These are phyloP conservation scores for Danio choprae DNA, from an alignment of 2,797 vertebrate genomes.

Conservation along the genomic window DNA sequence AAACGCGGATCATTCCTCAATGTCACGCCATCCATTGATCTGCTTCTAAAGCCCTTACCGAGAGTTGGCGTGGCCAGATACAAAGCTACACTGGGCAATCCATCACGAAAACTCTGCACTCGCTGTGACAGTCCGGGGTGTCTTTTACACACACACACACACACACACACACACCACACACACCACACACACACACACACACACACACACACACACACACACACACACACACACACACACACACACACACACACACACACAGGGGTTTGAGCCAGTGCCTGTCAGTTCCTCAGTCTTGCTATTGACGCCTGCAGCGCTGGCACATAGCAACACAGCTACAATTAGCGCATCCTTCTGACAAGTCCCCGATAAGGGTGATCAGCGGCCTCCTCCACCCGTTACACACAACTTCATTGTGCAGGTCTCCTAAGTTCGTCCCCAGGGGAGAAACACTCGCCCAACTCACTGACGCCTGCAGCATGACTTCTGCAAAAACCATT, in stretches of 20 bases:
- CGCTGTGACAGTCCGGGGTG: constrained; percentile 75
- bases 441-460: neutral
- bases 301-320: constrained; percentile 52
- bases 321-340: constrained; percentile 53
- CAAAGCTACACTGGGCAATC: constrained; percentile 83
- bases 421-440: constrained; percentile 9
- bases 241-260: constrained; percentile 34
- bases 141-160: constrained; percentile 26
- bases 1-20: constrained; percentile 82
- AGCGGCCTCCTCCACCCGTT: constrained; percentile 12
- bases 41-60: constrained; percentile 80
- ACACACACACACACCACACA: constrained; percentile 41
- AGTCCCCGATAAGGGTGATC: constrained; percentile 55
- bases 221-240: constrained; percentile 23
- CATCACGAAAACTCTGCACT: constrained; percentile 80
- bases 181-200: constrained; percentile 32
- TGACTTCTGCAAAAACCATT: neutral
- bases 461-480: constrained; percentile 5
- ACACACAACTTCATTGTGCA: constrained; percentile 52
- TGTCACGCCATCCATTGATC: constrained; percentile 82
- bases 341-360: constrained; percentile 58
- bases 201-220: constrained; percentile 29
- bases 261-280: constrained; percentile 31
- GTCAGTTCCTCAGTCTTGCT: constrained; percentile 52
- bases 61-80: constrained; percentile 82